These are phyloP conservation scores for Triplophysa dalaica DNA, from an alignment of 2,113 vertebrate species.

Conservation along the genomic window DNA sequence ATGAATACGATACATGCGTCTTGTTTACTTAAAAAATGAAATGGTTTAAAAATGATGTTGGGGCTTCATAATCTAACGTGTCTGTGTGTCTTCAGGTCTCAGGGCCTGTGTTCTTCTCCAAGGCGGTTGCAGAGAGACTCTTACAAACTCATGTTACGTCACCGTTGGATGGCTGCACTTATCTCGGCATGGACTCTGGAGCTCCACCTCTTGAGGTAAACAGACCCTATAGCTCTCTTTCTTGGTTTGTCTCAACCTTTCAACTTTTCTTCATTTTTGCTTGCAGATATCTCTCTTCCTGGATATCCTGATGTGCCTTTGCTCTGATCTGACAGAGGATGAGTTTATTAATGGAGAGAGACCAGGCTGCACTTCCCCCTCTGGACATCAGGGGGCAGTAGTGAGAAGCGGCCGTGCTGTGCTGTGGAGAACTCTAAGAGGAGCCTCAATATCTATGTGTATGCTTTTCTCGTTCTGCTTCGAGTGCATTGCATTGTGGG, in stretches of 20 bases:
- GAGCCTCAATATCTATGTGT: slow-evolving; percentile 81
- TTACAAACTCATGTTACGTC: slow-evolving; percentile 85
- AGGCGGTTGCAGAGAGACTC: slow-evolving; percentile 83
- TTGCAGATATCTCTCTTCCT: slow-evolving; percentile 91
- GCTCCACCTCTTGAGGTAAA: slow-evolving; percentile 86
- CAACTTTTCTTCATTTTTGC: not conserved
- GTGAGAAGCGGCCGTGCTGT: slow-evolving; percentile 73
- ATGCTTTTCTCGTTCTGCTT: not conserved
- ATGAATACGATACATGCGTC: slow-evolving; percentile 6
- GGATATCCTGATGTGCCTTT: slow-evolving; percentile 89
- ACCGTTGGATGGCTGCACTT: slow-evolving; percentile 92
- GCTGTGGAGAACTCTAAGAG: slow-evolving; percentile 84
- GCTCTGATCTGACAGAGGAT: slow-evolving; percentile 72
- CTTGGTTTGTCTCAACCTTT: not conserved
- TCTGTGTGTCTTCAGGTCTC: slow-evolving; percentile 78
- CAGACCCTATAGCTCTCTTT: not conserved
- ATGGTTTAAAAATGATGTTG: too few relatives aligned
- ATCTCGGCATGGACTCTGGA: slow-evolving; percentile 93
- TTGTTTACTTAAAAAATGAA: too few relatives aligned
- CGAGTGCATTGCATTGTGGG: not conserved
- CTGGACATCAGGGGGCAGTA: slow-evolving; percentile 36
- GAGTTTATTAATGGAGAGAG: slow-evolving; percentile 74
- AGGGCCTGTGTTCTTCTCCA: slow-evolving; percentile 88
- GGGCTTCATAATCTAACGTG: not conserved
- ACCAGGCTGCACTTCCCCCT: slow-evolving; percentile 59